Evolutionary conservation across 2,888 invertebrate species (phyloP).

Genomic region (Mythimna pallens): DNA sequence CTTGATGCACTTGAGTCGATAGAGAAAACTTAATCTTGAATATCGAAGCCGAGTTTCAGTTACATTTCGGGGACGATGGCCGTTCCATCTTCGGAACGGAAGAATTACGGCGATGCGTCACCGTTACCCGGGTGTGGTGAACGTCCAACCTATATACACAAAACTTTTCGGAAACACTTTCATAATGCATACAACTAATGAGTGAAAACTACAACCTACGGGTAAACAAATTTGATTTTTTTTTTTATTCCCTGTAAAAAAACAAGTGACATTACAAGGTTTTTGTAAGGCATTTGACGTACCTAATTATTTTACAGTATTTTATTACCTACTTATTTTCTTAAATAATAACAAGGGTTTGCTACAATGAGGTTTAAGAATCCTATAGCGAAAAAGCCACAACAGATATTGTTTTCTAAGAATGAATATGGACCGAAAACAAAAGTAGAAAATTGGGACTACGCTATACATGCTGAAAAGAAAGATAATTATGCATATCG

Average conservation of each 20-base stretch:
- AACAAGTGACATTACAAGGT: slow-evolving; percentile 1
- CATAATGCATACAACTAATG: not conserved
- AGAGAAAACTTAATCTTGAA: no score
- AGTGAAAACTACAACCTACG: not conserved
- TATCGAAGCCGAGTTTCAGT: no score
- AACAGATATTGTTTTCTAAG: slow-evolving; percentile 86
- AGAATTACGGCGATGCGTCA: not conserved
- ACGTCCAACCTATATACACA: not conserved
- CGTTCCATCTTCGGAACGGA: not conserved
- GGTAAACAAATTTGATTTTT: not conserved
- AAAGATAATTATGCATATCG: slow-evolving; percentile 89
- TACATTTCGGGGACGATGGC: no score
- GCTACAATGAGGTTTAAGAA: slow-evolving; percentile 77
- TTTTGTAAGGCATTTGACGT: slow-evolving; percentile 6
- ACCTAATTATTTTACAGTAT: not conserved
- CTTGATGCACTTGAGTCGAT: no score
- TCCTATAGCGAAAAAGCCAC: slow-evolving; percentile 84
- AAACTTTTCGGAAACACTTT: not conserved
- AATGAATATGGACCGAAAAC: slow-evolving; percentile 81
- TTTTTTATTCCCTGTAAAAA: not conserved
- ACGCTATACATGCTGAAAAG: slow-evolving; percentile 79
- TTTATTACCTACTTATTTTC: not conserved
- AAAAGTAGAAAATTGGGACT: slow-evolving; percentile 88
- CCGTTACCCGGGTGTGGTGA: not conserved
- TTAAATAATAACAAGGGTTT: not conserved